phyloP scores from a whole-genome alignment of 2,113 vertebrate genomes.

The Xenopus laevis region DNA sequence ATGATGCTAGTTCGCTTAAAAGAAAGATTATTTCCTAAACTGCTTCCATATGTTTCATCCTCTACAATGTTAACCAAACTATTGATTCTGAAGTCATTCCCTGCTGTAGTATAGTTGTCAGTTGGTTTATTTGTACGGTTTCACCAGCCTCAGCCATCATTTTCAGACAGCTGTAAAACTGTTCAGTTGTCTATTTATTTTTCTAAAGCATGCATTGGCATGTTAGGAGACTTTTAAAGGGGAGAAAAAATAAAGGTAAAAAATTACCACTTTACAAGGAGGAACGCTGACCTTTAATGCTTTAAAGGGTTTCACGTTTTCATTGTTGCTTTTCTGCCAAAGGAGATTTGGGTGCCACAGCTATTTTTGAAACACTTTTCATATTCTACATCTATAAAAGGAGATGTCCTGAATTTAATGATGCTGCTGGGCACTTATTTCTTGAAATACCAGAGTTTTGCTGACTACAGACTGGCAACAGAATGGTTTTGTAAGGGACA shows the following conservation, averaged over 20 bases:
- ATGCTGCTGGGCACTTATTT: background rate
- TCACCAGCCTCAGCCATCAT: constrained; percentile 3
- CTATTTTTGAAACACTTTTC: no score
- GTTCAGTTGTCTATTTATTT: constrained; percentile 3
- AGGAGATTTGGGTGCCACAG: no score
- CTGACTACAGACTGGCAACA: background rate
- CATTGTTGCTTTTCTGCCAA: no score
- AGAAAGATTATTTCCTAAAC: constrained; percentile 37
- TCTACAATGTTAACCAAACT: constrained; percentile 50
- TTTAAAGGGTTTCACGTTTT: background rate
- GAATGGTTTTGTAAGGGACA: background rate
- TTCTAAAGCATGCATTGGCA: constrained; percentile 16
- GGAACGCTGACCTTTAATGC: background rate
- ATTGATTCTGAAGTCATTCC: background rate
- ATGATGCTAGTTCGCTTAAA: constrained; percentile 7
- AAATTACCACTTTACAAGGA: no score
- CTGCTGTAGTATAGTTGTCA: constrained; percentile 15
- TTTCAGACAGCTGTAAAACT: constrained; percentile 27
- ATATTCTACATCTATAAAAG: no score
- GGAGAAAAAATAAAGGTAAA: background rate
- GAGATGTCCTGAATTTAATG: background rate
- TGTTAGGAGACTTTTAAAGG: background rate
- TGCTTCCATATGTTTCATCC: constrained; percentile 53
- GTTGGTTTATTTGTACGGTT: constrained; percentile 5
- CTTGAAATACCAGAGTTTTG: background rate